These are phyloP conservation scores for Melanaphis sacchari DNA, from an alignment of 1,140 invertebrate species.

Conservation along the genomic window DNA sequence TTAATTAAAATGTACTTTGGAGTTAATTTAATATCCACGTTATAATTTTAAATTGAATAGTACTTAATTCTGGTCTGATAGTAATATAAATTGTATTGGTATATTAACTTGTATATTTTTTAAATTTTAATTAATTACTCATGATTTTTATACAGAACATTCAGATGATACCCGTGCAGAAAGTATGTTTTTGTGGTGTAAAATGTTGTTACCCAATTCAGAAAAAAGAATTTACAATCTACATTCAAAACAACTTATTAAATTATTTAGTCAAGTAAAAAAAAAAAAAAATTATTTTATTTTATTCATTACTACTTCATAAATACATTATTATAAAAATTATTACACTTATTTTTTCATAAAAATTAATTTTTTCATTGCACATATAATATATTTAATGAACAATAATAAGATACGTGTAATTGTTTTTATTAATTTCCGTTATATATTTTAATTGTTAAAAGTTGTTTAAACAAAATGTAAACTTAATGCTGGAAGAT, in stretches of 20 bases:
- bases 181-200: constrained; percentile 78
- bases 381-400: background rate
- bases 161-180: constrained; percentile 75
- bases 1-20: background rate
- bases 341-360: background rate
- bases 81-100: background rate
- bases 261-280: constrained; percentile 78
- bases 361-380: background rate
- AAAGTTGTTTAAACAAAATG: constrained; percentile 75
- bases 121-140: background rate
- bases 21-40: background rate
- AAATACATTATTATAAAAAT: background rate
- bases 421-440: background rate
- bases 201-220: constrained; percentile 82
- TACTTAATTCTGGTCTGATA: background rate
- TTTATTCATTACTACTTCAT: background rate
- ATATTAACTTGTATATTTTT: background rate
- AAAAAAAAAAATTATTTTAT: constrained; percentile 42
- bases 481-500: constrained; percentile 84
- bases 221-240: constrained; percentile 88
- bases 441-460: background rate
- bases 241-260: constrained; percentile 89
- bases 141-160: constrained; percentile 64
- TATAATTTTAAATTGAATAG: background rate
- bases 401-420: background rate